These are phyloP conservation scores for Xiphorhynchus erythropygius DNA, from an alignment of 2,797 vertebrate species.

Conservation along the genomic window DNA sequence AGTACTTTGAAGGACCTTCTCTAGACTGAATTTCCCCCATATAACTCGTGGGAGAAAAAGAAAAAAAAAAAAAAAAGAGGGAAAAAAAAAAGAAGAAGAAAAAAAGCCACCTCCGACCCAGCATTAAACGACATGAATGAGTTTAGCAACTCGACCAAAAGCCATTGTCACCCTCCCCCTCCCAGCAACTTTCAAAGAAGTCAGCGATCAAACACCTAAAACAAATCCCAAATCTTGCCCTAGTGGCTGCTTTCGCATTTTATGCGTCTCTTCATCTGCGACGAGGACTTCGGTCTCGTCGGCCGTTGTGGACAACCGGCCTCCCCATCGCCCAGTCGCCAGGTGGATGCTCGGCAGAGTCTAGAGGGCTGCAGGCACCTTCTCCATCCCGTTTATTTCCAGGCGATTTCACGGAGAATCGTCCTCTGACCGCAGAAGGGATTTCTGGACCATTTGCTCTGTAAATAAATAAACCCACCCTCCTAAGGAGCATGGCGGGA, in stretches of 20 bases:
- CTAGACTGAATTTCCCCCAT: background rate
- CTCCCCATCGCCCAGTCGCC: background rate
- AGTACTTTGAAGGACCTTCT: background rate
- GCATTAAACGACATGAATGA: background rate
- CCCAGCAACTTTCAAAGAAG: background rate
- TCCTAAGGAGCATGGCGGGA: background rate
- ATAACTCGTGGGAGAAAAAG: accelerated
- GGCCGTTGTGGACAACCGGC: too few species aligned
- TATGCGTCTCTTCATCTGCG: background rate
- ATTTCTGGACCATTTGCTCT: background rate
- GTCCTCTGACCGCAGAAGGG: background rate
- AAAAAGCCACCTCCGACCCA: background rate
- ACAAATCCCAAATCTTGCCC: background rate
- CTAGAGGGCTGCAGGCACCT: background rate
- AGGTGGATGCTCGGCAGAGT: background rate
- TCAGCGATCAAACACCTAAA: background rate
- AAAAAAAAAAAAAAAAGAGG: background rate
- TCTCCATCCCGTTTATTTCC: background rate
- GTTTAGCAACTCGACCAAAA: background rate
- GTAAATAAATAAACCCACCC: background rate
- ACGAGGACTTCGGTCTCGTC: background rate
- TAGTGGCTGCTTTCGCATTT: background rate
- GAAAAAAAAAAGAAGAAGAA: too few species aligned
- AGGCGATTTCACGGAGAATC: background rate
- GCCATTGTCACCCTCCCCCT: background rate